These are phyloP conservation scores for zebrafish (Danio rerio) DNA, from an alignment of 2,113 vertebrate species.

Conservation along the genomic window DNA sequence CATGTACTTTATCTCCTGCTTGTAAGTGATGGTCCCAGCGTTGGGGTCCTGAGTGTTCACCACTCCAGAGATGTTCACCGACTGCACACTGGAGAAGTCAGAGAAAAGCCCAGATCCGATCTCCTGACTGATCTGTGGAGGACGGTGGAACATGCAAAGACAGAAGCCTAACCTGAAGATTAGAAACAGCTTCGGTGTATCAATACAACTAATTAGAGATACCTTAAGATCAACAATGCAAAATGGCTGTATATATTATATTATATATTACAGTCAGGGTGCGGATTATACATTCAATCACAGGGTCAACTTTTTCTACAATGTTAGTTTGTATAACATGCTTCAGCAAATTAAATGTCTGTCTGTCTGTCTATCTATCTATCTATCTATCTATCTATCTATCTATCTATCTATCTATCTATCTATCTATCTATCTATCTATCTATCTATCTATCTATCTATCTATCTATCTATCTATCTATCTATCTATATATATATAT, in stretches of 20 bases:
- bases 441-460: too few relatives aligned
- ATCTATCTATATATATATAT: too few relatives aligned
- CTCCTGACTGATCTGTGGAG: slow-evolving; percentile 60
- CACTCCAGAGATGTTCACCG: slow-evolving; percentile 72
- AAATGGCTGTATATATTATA: background rate
- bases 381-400: too few relatives aligned
- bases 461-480: too few relatives aligned
- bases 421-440: too few relatives aligned
- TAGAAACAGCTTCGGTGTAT: background rate
- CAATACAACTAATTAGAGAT: background rate
- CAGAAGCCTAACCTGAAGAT: background rate
- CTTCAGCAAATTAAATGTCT: too few relatives aligned
- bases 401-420: too few relatives aligned
- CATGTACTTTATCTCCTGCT: slow-evolving; percentile 68
- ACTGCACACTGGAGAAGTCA: slow-evolving; percentile 73
- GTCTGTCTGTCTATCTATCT: too few relatives aligned
- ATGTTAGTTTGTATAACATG: too few relatives aligned
- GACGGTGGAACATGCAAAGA: background rate
- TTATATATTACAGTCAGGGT: too few relatives aligned
- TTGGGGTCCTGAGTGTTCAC: slow-evolving; percentile 68
- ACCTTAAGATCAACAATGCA: background rate
- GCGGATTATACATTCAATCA: too few relatives aligned
- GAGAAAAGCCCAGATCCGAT: slow-evolving; percentile 68
- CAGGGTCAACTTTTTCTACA: too few relatives aligned
- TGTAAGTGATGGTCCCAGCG: slow-evolving; percentile 72